Percentiles rank a stretch among this genome's conserved stretches.
phyloP scores from a whole-genome alignment of 2,888 invertebrate genomes.

The Pristionchus exspectatus region DNA sequence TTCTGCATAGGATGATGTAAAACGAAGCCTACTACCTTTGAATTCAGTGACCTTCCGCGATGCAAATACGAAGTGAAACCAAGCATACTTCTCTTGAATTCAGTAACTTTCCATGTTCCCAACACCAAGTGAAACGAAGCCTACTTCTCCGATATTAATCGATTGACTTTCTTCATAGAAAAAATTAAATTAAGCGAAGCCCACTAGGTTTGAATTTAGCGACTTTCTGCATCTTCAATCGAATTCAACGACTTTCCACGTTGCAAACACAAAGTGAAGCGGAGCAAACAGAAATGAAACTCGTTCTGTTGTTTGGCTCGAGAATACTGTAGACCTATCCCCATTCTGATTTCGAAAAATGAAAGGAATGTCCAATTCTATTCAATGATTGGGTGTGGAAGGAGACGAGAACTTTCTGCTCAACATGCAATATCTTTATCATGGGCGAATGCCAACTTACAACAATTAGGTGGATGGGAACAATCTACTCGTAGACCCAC shows the following conservation, averaged over 20 bases:
- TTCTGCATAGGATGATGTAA: too few species aligned
- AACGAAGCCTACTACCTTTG: too few species aligned
- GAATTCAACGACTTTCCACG: too few species aligned
- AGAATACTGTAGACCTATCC: background rate
- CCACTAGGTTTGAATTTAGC: too few species aligned
- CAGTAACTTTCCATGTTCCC: too few species aligned
- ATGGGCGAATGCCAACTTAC: conserved; percentile 1
- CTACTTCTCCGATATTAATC: too few species aligned
- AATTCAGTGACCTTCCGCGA: too few species aligned
- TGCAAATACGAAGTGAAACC: background rate
- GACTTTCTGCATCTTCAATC: too few species aligned
- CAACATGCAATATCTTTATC: background rate
- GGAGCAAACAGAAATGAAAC: conserved; percentile 16
- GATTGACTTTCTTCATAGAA: too few species aligned
- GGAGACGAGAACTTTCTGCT: background rate
- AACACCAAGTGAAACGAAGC: too few species aligned
- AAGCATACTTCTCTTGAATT: background rate
- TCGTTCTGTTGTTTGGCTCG: conserved; percentile 8
- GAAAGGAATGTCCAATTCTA: background rate
- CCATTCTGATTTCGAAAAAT: background rate
- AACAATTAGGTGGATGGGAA: background rate
- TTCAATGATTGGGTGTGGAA: background rate
- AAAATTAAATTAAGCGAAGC: too few species aligned
- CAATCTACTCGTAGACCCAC: conserved; percentile 91
- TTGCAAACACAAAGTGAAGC: background rate